Conservation (phyloP, 1,140 invertebrate species). For the Drosophila watanabei region DNA sequence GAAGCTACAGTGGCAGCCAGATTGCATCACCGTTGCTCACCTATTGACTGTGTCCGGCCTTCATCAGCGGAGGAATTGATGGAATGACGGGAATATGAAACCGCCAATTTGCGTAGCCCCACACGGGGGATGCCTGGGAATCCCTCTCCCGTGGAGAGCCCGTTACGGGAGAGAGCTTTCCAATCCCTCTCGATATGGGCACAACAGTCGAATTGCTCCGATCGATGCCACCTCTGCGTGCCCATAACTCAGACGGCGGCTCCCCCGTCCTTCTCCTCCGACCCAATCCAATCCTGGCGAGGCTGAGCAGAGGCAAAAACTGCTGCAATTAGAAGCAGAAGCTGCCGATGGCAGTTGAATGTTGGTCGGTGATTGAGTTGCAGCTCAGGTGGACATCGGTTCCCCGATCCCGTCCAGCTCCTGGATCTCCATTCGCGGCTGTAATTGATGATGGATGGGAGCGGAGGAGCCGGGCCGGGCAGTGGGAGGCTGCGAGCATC, state of each 20-base stretch:
- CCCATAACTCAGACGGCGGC: slow-evolving; percentile 47
- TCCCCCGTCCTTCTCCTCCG: not conserved
- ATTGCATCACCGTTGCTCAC: slow-evolving; percentile 65
- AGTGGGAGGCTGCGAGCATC: slow-evolving; percentile 36
- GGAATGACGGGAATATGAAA: slow-evolving; percentile 45
- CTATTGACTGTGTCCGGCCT: slow-evolving; percentile 60
- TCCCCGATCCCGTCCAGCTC: not conserved
- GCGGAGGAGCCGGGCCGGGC: not conserved
- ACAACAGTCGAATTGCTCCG: slow-evolving; percentile 25
- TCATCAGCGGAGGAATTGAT: slow-evolving; percentile 25
- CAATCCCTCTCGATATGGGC: slow-evolving; percentile 36
- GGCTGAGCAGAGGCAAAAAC: slow-evolving; percentile 54
- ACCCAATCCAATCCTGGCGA: slow-evolving; percentile 28
- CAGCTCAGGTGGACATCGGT: slow-evolving; percentile 64
- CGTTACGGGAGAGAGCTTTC: slow-evolving; percentile 57
- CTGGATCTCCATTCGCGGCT: slow-evolving; percentile 30
- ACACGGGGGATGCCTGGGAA: slow-evolving; percentile 12
- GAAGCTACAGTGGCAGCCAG: slow-evolving; percentile 33
- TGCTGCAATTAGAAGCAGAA: slow-evolving; percentile 71
- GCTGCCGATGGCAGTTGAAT: slow-evolving; percentile 66
- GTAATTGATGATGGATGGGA: slow-evolving; percentile 62
- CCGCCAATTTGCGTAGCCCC: slow-evolving; percentile 61
- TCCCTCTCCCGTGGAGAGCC: slow-evolving; percentile 21
- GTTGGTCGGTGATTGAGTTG: slow-evolving; percentile 71
- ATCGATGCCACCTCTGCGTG: slow-evolving; percentile 49